A percentile compares a stretch with the other conserved stretches of the same genome.
phyloP scores from a whole-genome alignment of 2,113 vertebrate species.

The Turnix velox region DNA sequence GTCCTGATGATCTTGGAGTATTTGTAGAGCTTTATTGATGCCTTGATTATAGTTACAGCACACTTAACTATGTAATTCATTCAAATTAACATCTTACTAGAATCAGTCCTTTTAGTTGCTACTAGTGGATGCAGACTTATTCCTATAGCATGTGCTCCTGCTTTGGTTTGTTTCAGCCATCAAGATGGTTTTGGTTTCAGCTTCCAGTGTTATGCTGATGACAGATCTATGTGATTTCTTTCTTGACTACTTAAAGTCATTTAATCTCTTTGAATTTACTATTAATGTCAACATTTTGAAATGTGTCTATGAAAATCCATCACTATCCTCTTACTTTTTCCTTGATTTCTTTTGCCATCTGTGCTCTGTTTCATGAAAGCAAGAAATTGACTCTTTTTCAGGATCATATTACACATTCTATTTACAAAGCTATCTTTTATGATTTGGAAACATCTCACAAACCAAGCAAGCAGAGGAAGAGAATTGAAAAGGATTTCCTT shows the following conservation, averaged over 20 bases:
- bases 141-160: neutral
- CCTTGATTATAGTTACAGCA: neutral
- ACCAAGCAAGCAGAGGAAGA: neutral
- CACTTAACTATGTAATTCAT: neutral
- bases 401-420: neutral
- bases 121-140: neutral
- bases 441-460: neutral
- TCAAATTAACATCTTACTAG: neutral
- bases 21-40: neutral
- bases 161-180: neutral
- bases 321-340: constrained; percentile 4
- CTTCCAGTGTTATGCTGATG: constrained; percentile 1
- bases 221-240: neutral
- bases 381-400: neutral
- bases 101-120: neutral
- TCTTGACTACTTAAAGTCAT: constrained; percentile 24
- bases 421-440: neutral
- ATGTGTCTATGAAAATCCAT: constrained; percentile 8
- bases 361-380: neutral
- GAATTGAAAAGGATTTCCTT: neutral
- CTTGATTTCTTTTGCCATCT: neutral
- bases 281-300: constrained; percentile 46
- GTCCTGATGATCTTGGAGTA: neutral
- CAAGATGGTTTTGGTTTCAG: neutral
- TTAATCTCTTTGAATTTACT: constrained; percentile 42